These are phyloP conservation scores for Tetramorium simillimum DNA, from an alignment of 1,140 invertebrate species.

Conservation along the genomic window DNA sequence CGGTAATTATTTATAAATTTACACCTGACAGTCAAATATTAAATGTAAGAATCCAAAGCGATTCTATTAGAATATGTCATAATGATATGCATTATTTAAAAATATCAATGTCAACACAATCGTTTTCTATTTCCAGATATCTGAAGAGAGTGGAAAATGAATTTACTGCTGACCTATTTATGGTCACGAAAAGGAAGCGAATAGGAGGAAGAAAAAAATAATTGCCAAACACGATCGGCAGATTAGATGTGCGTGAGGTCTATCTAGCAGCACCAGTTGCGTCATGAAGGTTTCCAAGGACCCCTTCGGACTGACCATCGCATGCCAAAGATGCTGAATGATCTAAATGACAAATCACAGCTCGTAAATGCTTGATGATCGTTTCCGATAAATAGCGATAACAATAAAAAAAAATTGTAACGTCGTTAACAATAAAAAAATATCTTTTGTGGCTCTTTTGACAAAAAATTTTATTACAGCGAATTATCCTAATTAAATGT, in stretches of 20 bases:
- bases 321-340: background rate
- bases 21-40: background rate
- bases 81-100: background rate
- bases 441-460: no score
- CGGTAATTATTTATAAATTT: background rate
- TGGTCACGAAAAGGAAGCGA: background rate
- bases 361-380: constrained; percentile 17
- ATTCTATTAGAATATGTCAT: background rate
- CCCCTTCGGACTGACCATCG: constrained; percentile 33
- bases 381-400: background rate
- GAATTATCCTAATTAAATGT: no score
- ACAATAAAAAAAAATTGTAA: background rate
- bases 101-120: background rate
- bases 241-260: constrained; percentile 58
- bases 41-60: background rate
- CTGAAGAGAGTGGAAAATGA: constrained; percentile 24
- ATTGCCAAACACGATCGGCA: constrained; percentile 61
- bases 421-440: no score
- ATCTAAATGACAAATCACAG: constrained; percentile 19
- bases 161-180: constrained; percentile 45
- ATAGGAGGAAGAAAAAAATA: constrained; percentile 43
- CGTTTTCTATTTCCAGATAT: constrained; percentile 48
- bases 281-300: constrained; percentile 64
- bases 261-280: constrained; percentile 39
- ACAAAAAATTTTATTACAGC: no score